phyloP scores from a whole-genome alignment of 2,797 vertebrate genomes.

The Enteromius argenteus region DNA sequence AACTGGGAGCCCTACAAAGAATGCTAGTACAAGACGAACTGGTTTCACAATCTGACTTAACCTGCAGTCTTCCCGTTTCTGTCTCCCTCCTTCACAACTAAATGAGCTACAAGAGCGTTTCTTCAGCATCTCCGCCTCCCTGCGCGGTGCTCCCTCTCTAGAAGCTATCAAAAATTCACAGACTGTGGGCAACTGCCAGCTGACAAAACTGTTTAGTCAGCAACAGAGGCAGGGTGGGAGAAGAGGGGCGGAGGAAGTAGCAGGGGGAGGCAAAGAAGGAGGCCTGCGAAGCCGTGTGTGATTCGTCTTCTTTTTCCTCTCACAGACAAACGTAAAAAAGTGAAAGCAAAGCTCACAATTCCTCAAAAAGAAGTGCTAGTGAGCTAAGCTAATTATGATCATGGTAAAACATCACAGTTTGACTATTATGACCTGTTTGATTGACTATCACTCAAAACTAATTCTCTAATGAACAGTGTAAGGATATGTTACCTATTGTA shows the following conservation, averaged over 20 bases:
- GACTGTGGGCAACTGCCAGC: slow-evolving; percentile 76
- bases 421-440: slow-evolving; percentile 12
- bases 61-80: slow-evolving; percentile 41
- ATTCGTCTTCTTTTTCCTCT: slow-evolving; percentile 43
- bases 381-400: slow-evolving; percentile 15
- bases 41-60: slow-evolving; percentile 57
- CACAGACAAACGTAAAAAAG: slow-evolving; percentile 32
- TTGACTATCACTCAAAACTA: not conserved
- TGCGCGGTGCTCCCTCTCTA: slow-evolving; percentile 68
- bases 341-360: slow-evolving; percentile 25
- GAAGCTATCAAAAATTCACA: slow-evolving; percentile 76
- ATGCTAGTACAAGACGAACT: slow-evolving; percentile 62
- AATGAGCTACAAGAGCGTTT: slow-evolving; percentile 43
- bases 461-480: slow-evolving; percentile 38
- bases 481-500: slow-evolving; percentile 71
- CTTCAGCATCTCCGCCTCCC: slow-evolving; percentile 64
- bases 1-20: slow-evolving; percentile 27
- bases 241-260: slow-evolving; percentile 54
- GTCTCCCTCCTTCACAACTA: slow-evolving; percentile 17
- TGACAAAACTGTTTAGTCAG: slow-evolving; percentile 86
- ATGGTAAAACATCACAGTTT: slow-evolving; percentile 21
- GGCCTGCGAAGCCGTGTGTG: slow-evolving; percentile 49
- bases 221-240: slow-evolving; percentile 66
- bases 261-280: slow-evolving; percentile 47
- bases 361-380: slow-evolving; percentile 13